These are phyloP conservation scores for Mylabris phalerata DNA, from an alignment of 1,140 invertebrate genomes.

Conservation along the genomic window DNA sequence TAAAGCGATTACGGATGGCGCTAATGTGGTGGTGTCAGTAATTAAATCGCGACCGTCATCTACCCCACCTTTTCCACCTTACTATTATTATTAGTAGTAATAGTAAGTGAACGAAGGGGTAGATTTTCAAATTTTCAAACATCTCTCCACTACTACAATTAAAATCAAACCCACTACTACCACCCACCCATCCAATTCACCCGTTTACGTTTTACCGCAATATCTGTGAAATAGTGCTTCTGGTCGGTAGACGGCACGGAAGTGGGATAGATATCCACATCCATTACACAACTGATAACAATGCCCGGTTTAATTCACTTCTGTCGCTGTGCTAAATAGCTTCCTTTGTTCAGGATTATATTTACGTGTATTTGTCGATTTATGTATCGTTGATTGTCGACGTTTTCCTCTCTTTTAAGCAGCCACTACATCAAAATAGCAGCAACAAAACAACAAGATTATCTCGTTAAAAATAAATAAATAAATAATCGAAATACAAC, in stretches of 20 bases:
- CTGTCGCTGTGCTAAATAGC: slow-evolving; percentile 25
- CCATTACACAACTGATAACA: slow-evolving; percentile 33
- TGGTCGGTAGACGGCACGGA: slow-evolving; percentile 23
- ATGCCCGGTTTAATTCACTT: slow-evolving; percentile 30
- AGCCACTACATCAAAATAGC: no score
- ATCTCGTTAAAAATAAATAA: no score
- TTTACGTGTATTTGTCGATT: slow-evolving; percentile 23
- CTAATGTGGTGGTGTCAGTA: slow-evolving; percentile 25
- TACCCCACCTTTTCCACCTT: no score
- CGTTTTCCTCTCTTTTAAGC: background rate
- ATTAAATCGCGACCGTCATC: slow-evolving; percentile 22
- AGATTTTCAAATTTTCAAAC: no score
- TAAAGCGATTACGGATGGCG: slow-evolving; percentile 27
- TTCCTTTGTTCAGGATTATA: slow-evolving; percentile 26
- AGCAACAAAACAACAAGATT: no score
- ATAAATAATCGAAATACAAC: no score
- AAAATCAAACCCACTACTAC: no score
- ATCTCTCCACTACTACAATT: no score
- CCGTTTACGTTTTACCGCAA: slow-evolving; percentile 16
- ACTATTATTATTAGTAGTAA: no score
- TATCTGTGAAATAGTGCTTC: slow-evolving; percentile 33
- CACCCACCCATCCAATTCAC: background rate
- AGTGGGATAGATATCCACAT: slow-evolving; percentile 29
- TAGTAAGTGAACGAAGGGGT: no score
- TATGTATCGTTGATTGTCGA: slow-evolving; percentile 13